Conservation (phyloP, 1,140 invertebrate species). For the Atta colombica region DNA sequence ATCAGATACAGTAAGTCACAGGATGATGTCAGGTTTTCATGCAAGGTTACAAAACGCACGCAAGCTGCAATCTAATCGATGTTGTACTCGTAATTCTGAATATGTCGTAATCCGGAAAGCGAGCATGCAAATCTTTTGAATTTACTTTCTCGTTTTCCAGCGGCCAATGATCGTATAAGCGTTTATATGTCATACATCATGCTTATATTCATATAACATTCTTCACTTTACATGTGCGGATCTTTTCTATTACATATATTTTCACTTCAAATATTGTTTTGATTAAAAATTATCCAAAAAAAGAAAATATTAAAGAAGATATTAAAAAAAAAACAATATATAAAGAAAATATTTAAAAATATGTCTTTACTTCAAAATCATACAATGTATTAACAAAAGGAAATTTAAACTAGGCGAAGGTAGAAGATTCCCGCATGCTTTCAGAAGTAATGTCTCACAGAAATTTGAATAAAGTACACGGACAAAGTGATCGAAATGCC, state of each 20-base stretch:
- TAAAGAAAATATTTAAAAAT: not conserved
- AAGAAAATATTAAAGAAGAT: not conserved
- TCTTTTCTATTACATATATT: not conserved
- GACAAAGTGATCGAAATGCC: not conserved
- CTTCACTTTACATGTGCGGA: not conserved
- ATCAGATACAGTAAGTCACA: constrained; percentile 18
- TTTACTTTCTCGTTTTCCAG: constrained; percentile 7
- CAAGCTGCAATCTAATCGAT: constrained; percentile 53
- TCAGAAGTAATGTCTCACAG: not conserved
- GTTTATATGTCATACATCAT: not conserved
- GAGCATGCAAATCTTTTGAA: not conserved
- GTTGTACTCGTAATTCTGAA: constrained; percentile 27
- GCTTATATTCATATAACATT: not conserved
- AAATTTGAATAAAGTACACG: constrained; percentile 27
- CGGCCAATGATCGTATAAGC: not conserved
- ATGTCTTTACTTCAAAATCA: not conserved
- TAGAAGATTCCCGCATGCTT: not conserved
- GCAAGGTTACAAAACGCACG: constrained; percentile 41
- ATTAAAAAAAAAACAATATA: no score
- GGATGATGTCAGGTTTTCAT: constrained; percentile 34
- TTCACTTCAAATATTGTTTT: not conserved
- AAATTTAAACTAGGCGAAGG: not conserved
- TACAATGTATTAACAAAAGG: not conserved
- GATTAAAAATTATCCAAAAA: not conserved
- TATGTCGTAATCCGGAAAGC: constrained; percentile 47